A percentile compares a stretch with the other conserved stretches of the same genome.
These are phyloP conservation scores for Acromyrmex charruanus DNA, from an alignment of 1,140 invertebrate species.

Conservation along the genomic window DNA sequence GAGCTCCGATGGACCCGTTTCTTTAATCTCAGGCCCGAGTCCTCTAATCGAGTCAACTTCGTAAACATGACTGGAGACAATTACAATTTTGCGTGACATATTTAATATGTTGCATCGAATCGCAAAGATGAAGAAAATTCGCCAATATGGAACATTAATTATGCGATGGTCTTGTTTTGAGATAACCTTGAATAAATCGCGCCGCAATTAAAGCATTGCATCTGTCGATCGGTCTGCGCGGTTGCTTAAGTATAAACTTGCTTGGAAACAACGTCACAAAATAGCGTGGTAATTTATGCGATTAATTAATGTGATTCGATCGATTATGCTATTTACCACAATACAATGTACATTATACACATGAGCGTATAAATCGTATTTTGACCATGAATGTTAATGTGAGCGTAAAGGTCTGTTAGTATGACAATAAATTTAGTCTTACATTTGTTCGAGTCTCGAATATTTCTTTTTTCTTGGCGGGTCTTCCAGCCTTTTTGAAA, in stretches of 20 bases:
- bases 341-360: neutral
- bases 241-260: neutral
- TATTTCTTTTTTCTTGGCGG: neutral
- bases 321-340: neutral
- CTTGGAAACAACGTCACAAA: neutral
- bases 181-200: neutral
- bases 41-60: conserved; percentile 32
- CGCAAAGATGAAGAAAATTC: neutral
- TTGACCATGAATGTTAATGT: neutral
- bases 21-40: neutral
- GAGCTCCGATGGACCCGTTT: neutral
- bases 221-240: neutral
- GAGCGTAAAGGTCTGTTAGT: neutral
- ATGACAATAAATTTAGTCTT: neutral
- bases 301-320: neutral
- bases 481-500: neutral
- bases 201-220: neutral
- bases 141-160: conserved; percentile 7
- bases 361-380: neutral
- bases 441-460: neutral
- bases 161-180: neutral
- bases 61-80: conserved; percentile 18
- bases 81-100: neutral
- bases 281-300: neutral
- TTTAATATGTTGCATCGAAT: neutral